A percentile compares a stretch with the other conserved stretches of the same genome.
Conservation (phyloP, 2,797 vertebrate species). For the Brachymystax lenok region DNA sequence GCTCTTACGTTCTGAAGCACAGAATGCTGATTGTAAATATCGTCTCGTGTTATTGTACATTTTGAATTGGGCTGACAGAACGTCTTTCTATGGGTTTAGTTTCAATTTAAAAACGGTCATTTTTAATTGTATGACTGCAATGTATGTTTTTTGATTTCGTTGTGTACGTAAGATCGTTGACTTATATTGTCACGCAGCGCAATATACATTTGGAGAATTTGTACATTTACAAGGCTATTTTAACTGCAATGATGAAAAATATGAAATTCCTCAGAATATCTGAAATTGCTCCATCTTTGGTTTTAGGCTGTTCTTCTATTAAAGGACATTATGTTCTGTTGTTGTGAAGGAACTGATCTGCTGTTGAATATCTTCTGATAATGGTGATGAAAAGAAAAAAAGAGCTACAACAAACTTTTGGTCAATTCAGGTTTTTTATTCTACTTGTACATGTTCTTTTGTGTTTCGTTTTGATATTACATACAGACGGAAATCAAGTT, state of each 20-base stretch:
- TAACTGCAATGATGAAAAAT: not conserved
- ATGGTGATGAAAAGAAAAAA: not conserved
- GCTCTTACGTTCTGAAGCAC: constrained; percentile 9
- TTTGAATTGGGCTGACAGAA: not conserved
- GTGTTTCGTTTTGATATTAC: not conserved
- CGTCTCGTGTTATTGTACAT: not conserved
- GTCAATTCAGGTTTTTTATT: constrained; percentile 3
- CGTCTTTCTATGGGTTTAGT: not conserved
- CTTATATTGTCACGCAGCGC: not conserved
- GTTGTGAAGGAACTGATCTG: not conserved
- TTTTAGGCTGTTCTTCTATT: not conserved
- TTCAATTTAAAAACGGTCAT: not conserved
- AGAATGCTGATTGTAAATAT: constrained; percentile 8
- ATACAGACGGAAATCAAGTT: not conserved
- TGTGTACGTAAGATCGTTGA: not conserved
- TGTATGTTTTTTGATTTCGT: not conserved
- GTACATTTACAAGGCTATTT: not conserved
- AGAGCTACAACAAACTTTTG: not conserved
- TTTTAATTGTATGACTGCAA: not conserved
- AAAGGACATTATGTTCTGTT: not conserved
- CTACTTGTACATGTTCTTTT: not conserved
- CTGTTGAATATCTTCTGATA: constrained; percentile 1
- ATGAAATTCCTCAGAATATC: constrained; percentile 3
- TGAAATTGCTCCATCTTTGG: not conserved
- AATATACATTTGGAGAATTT: not conserved